phyloP scores from a whole-genome alignment of 2,113 vertebrate species.

The Columba livia region DNA sequence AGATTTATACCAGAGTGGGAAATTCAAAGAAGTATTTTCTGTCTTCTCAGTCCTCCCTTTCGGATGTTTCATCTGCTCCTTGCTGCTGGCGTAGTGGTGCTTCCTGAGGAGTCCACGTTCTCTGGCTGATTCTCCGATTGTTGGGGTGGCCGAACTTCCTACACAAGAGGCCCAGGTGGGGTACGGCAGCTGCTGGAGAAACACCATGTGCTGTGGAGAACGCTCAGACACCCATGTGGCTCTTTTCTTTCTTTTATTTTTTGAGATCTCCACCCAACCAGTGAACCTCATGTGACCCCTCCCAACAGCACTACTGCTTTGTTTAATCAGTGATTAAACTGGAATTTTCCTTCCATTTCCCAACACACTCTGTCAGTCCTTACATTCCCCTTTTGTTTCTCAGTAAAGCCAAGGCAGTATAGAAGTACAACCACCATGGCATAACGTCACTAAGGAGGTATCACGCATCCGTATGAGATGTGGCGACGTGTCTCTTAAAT shows the following conservation, averaged over 20 bases:
- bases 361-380: neutral
- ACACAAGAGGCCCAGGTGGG: neutral
- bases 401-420: neutral
- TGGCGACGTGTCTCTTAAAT: neutral
- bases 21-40: neutral
- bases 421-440: neutral
- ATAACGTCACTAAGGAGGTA: neutral
- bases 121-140: neutral
- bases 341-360: conserved; percentile 47
- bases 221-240: neutral
- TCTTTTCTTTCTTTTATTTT: neutral
- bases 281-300: neutral
- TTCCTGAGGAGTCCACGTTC: neutral
- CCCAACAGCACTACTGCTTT: conserved; percentile 5
- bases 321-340: conserved; percentile 56
- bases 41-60: neutral
- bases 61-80: neutral
- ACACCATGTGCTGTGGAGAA: neutral
- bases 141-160: neutral
- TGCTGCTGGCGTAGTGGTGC: fast-evolving
- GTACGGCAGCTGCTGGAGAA: neutral
- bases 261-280: conserved; percentile 26
- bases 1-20: neutral
- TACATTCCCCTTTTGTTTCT: neutral
- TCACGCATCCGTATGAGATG: neutral